phyloP scores from a whole-genome alignment of 2,797 vertebrate species.

The Enteromius afrohamiltoni region DNA sequence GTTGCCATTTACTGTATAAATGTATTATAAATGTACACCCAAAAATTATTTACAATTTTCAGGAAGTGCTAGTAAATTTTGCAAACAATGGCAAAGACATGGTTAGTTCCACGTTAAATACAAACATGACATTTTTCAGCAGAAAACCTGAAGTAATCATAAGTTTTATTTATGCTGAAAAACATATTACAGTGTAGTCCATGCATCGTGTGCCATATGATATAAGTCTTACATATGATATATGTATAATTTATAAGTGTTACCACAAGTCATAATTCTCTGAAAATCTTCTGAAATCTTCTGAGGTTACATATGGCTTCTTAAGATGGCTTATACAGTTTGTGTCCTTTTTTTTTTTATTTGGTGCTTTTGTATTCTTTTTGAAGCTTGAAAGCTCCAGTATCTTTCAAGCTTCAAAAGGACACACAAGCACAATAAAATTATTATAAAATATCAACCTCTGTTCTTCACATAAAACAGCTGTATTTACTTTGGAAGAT shows the following conservation, averaged over 20 bases:
- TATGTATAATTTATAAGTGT: background rate
- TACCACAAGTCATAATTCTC: background rate
- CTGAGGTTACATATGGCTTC: background rate
- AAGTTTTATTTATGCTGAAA: background rate
- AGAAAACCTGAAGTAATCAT: background rate
- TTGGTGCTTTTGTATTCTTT: background rate
- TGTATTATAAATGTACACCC: background rate
- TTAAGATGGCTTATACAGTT: background rate
- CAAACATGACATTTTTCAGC: background rate
- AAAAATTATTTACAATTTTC: background rate
- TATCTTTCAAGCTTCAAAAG: background rate
- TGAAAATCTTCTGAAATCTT: background rate
- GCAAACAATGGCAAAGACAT: background rate
- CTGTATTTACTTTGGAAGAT: background rate
- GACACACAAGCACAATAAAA: background rate
- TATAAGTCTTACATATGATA: background rate
- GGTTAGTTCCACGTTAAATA: background rate
- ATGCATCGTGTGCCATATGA: background rate
- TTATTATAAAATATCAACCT: background rate
- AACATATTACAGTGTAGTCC: background rate
- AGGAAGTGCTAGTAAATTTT: background rate
- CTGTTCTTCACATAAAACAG: background rate
- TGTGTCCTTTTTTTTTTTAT: background rate
- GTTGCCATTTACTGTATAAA: background rate
- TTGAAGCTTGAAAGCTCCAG: background rate